Evolutionary conservation across 2,113 vertebrate genomes (phyloP), one percentile per base, ranked within the genome.

Genomic region (Barnardius zonarius): DNA sequence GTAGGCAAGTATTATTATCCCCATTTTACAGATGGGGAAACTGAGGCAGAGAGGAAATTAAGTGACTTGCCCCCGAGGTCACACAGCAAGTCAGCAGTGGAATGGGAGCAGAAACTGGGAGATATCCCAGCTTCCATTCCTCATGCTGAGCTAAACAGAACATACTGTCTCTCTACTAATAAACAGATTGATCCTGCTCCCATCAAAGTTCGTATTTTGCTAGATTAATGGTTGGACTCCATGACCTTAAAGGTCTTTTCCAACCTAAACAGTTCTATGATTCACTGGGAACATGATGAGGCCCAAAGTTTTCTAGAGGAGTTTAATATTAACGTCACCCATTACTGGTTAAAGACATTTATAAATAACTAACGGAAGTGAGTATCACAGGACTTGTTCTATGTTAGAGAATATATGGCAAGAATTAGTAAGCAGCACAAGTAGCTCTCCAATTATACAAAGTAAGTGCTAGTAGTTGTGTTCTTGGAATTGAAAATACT

Each of bases 1-100:
- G 80, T 17, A 88, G 93, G 89, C 79, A 95, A 95, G 92, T 94
- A 95, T 96, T 95, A 96, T 95, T 95, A 93, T 93, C 94, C 94
- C 95, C 96, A 96, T 96, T 95, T 97, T 96, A 96, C 96, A 97
- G 86, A 93, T 97, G 94, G 87, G 95, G 88, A 95, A 95, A 96
- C 95, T 96, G 95, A 94, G 93, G 92, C 90, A 94, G 20, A 16
- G 61, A 86, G 75, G 75, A 90, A 33, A 48, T 25, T 5, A 4
- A 82, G 35, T 35, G 69, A 68, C 27, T 93, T 52, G 68, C 80
- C 27, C 69, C 55, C 9, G 5, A 31, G 48, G n/a, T 86, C 86
- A 82, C 66, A 55, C 55, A 83, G 85, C 64, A 72, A 86, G 51
- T 83, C 73, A 74, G 69, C 70, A 76, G 64, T 15, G 66, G 81